Conservation (phyloP, 2,113 vertebrate genomes). For the Misgurnus anguillicaudatus region DNA sequence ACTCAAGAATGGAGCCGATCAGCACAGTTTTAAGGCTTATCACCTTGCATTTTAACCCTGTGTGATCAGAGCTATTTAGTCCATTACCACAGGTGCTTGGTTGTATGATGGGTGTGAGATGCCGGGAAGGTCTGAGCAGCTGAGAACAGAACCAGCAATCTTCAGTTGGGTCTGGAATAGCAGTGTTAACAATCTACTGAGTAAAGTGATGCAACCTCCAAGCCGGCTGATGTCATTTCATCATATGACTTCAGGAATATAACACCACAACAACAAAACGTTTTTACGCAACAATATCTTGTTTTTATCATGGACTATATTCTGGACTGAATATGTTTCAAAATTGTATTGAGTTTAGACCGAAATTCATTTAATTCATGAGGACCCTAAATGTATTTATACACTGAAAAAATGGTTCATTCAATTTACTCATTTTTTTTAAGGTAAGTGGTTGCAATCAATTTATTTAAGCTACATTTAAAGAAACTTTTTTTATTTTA, state of each 20-base stretch:
- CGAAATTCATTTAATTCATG: no score
- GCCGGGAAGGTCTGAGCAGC: constrained; percentile 56
- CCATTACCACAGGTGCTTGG: constrained; percentile 65
- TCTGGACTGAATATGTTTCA: no score
- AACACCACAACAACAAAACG: background rate
- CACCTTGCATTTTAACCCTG: constrained; percentile 58
- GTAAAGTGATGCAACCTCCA: constrained; percentile 6
- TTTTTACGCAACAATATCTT: no score
- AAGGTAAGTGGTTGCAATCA: no score
- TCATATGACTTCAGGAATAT: background rate
- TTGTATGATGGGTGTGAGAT: constrained; percentile 62
- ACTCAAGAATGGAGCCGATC: constrained; percentile 58
- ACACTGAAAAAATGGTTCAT: no score
- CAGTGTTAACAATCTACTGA: constrained; percentile 67
- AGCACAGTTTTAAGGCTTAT: constrained; percentile 67
- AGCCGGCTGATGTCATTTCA: constrained; percentile 2
- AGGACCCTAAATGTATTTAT: no score
- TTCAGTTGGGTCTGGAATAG: constrained; percentile 69
- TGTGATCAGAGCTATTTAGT: constrained; percentile 57
- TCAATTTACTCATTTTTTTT: no score
- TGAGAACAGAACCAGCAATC: constrained; percentile 53
- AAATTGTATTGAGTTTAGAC: no score
- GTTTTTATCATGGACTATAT: no score
- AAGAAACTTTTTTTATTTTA: no score
- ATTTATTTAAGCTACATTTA: no score